Conservation (phyloP, 2,888 invertebrate genomes). For the Sarcophaga rosellei region DNA sequence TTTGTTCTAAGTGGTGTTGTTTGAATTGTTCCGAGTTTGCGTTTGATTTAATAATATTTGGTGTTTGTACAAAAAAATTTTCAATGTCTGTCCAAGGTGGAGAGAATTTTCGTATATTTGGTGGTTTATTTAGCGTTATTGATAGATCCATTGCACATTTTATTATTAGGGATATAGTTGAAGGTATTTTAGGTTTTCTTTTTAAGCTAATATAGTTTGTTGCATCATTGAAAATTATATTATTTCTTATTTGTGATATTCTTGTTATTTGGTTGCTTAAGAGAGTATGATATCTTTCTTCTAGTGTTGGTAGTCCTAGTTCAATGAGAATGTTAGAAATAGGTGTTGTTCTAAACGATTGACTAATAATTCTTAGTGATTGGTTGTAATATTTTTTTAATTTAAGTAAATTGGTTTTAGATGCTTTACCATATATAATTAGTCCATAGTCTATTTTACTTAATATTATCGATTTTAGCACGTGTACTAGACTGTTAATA, state of each 20-base stretch:
- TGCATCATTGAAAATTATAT: neutral
- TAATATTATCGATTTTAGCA: conserved; percentile 1
- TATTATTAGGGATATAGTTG: neutral
- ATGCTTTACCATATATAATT: conserved; percentile 7
- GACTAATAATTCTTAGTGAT: neutral
- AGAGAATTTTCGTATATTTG: neutral
- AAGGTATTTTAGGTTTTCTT: neutral
- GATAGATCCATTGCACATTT: neutral
- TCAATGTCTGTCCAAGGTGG: neutral
- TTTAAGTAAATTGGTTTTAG: neutral
- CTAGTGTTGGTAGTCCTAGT: neutral
- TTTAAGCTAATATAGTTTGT: neutral
- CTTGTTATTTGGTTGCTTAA: neutral
- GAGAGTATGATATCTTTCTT: conserved; percentile 1
- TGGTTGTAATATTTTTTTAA: conserved; percentile 10
- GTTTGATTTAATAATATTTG: no score
- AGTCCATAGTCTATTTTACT: conserved; percentile 15
- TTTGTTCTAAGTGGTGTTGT: no score
- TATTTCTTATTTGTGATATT: neutral
- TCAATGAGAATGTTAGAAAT: conserved; percentile 10
- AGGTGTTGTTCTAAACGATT: conserved; percentile 7
- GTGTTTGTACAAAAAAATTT: no score
- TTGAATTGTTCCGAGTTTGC: no score
- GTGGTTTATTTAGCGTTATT: neutral
- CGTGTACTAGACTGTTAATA: neutral